These are phyloP conservation scores for Solea senegalensis DNA, from an alignment of 2,113 vertebrate genomes.

Conservation along the genomic window DNA sequence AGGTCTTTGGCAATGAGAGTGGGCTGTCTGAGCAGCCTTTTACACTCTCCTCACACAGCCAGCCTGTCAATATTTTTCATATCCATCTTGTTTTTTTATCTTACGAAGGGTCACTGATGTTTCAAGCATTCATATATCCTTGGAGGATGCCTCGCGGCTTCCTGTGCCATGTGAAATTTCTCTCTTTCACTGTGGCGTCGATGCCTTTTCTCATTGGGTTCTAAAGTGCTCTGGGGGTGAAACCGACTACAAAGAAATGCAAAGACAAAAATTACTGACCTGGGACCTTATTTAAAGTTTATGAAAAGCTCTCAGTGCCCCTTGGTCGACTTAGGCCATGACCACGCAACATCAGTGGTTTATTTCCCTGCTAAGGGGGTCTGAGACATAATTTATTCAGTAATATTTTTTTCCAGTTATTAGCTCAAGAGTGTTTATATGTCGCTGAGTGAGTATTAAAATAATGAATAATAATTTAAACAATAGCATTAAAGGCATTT, in stretches of 20 bases:
- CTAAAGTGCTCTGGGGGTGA: conserved; percentile 53
- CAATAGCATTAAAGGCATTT: conserved; percentile 2
- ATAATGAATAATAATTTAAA: conserved; percentile 8
- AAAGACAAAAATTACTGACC: conserved; percentile 72
- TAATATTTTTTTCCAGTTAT: neutral
- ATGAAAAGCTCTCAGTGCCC: conserved; percentile 57
- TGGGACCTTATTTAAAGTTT: conserved; percentile 59
- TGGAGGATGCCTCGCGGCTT: conserved; percentile 69
- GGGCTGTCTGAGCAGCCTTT: conserved; percentile 60
- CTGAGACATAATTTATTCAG: conserved; percentile 15
- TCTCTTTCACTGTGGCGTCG: conserved; percentile 64
- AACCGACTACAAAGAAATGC: conserved; percentile 71
- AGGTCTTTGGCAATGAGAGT: conserved; percentile 70
- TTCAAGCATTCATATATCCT: conserved; percentile 67
- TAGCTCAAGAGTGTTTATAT: neutral
- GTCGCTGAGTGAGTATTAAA: neutral
- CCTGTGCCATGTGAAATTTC: conserved; percentile 64
- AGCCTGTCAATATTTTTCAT: conserved; percentile 74
- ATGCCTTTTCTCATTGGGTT: conserved; percentile 59
- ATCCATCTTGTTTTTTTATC: conserved; percentile 58
- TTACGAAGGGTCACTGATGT: conserved; percentile 70
- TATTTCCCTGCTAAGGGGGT: conserved; percentile 26
- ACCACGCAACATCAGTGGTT: conserved; percentile 46
- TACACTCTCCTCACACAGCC: conserved; percentile 48
- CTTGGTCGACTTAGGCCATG: conserved; percentile 50